Percentiles rank a stretch among this genome's conserved stretches.
Evolutionary conservation across 2,113 vertebrate species (phyloP).

Genomic region (Lophochroa leadbeateri): DNA sequence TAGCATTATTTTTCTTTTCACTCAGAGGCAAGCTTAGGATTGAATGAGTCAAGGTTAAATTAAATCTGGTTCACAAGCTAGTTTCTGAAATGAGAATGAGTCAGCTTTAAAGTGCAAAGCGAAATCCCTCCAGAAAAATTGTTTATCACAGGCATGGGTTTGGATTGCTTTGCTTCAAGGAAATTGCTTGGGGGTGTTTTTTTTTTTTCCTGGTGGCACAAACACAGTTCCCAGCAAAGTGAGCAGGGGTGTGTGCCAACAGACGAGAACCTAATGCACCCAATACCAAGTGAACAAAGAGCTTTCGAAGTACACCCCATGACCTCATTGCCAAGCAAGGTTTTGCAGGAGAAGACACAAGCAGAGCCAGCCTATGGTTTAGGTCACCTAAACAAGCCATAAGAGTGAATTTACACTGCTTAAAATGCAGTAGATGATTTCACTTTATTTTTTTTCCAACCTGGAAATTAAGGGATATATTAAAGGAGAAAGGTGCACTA

Average conservation of each 20-base stretch:
- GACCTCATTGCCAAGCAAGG: background rate
- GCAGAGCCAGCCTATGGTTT: background rate
- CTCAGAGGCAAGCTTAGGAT: background rate
- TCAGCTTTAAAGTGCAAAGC: background rate
- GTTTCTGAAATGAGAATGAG: background rate
- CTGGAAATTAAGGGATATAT: background rate
- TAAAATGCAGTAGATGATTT: background rate
- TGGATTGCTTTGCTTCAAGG: background rate
- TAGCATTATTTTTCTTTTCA: background rate
- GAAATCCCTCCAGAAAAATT: background rate
- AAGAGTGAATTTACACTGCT: background rate
- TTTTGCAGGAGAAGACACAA: background rate
- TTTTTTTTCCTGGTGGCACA: background rate
- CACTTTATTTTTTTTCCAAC: background rate
- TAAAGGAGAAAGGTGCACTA: background rate
- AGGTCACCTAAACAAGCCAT: background rate
- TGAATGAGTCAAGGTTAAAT: background rate
- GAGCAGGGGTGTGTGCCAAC: background rate
- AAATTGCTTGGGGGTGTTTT: background rate
- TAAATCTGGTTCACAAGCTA: background rate
- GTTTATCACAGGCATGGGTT: background rate
- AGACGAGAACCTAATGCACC: background rate
- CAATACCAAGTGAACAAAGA: background rate
- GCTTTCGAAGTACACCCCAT: background rate
- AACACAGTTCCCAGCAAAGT: background rate